phyloP scores from a whole-genome alignment of 2,113 vertebrate genomes.

The Gymnorhina tibicen region DNA sequence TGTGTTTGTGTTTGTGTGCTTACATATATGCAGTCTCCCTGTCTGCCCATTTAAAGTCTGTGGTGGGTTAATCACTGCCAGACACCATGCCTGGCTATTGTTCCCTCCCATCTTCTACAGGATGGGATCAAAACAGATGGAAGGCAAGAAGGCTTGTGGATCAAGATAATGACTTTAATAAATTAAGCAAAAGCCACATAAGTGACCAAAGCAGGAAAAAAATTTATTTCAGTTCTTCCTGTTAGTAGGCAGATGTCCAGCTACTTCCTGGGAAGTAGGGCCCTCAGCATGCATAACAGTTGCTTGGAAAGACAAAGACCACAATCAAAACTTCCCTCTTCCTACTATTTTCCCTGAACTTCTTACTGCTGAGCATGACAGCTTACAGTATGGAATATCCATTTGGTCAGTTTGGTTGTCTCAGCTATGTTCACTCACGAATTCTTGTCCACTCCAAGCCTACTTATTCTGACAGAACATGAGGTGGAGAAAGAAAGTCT shows the following conservation, averaged over 20 bases:
- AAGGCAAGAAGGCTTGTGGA: background rate
- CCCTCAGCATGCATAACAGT: background rate
- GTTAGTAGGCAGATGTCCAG: background rate
- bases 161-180: background rate
- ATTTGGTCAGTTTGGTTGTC: background rate
- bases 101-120: background rate
- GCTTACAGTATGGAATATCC: background rate
- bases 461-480: background rate
- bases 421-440: background rate
- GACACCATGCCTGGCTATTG: fast-evolving
- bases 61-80: background rate
- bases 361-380: background rate
- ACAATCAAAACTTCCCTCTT: background rate
- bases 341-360: background rate
- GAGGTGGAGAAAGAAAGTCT: background rate
- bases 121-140: background rate
- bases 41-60: background rate
- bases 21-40: background rate
- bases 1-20: background rate
- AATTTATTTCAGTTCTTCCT: background rate
- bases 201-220: background rate
- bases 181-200: background rate
- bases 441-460: background rate
- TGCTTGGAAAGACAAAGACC: background rate
- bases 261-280: background rate